Percentiles rank a stretch among this genome's conserved stretches.
phyloP scores from a whole-genome alignment of 2,113 vertebrate species.

The Serinus canaria region DNA sequence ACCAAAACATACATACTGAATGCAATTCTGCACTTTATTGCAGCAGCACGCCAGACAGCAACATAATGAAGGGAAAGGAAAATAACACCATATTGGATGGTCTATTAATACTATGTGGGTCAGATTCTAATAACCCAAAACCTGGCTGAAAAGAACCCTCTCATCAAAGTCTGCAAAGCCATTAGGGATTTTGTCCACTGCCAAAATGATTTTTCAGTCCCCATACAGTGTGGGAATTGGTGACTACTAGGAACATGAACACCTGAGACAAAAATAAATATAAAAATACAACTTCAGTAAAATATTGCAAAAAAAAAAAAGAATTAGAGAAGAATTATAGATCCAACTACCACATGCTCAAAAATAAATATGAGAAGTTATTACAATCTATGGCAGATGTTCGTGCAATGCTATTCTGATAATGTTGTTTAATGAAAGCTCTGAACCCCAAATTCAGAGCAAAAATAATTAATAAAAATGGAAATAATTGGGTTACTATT shows the following conservation, averaged over 20 bases:
- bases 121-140: neutral
- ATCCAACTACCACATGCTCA: neutral
- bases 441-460: neutral
- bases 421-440: neutral
- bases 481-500: neutral
- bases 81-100: neutral
- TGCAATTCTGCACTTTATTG: neutral
- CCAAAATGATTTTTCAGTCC: neutral
- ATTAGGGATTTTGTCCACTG: neutral
- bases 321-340: neutral
- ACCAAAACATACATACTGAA: neutral
- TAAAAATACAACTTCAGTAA: neutral
- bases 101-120: neutral
- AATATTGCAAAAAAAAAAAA: neutral
- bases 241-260: neutral
- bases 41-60: neutral
- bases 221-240: neutral
- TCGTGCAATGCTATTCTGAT: neutral
- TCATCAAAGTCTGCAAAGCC: neutral
- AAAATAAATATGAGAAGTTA: neutral
- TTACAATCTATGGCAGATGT: neutral
- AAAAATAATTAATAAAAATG: neutral
- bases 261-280: neutral
- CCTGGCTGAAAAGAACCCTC: neutral
- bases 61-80: neutral